A percentile compares a stretch with the other conserved stretches of the same genome.
These are phyloP conservation scores for Sarcoramphus papa DNA, from an alignment of 2,797 vertebrate genomes.

Conservation along the genomic window DNA sequence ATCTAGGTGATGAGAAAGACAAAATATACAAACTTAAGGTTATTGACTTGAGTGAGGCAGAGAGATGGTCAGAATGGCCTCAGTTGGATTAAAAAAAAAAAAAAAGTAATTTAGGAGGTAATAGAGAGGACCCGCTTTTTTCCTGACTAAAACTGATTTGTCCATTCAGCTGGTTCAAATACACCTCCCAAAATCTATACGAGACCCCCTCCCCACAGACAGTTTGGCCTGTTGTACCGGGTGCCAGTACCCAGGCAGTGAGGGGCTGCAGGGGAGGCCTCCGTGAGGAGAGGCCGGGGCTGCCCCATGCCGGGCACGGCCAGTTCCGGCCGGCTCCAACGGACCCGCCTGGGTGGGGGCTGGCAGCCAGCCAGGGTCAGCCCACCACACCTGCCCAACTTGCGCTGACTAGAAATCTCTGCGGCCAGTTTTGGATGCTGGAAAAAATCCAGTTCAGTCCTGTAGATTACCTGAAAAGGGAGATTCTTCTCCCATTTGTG, in stretches of 20 bases:
- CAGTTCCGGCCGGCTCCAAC: rapidly evolving
- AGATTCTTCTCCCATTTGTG: not conserved
- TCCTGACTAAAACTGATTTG: not conserved
- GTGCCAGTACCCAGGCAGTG: not conserved
- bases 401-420: not conserved
- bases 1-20: not conserved
- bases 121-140: not conserved
- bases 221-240: no score
- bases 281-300: not conserved
- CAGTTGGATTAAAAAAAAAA: not conserved
- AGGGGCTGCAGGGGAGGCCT: not conserved
- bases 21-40: not conserved
- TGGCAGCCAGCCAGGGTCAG: not conserved
- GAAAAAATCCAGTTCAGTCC: not conserved
- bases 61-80: not conserved
- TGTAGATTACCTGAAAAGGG: not conserved
- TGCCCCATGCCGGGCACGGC: rapidly evolving
- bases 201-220: not conserved
- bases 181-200: not conserved
- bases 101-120: not conserved
- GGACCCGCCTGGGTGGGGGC: no score
- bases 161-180: not conserved
- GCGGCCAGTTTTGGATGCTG: not conserved
- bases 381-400: not conserved
- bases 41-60: not conserved